phyloP scores from a whole-genome alignment of 2,888 invertebrate genomes.

The Platycheirus albimanus region DNA sequence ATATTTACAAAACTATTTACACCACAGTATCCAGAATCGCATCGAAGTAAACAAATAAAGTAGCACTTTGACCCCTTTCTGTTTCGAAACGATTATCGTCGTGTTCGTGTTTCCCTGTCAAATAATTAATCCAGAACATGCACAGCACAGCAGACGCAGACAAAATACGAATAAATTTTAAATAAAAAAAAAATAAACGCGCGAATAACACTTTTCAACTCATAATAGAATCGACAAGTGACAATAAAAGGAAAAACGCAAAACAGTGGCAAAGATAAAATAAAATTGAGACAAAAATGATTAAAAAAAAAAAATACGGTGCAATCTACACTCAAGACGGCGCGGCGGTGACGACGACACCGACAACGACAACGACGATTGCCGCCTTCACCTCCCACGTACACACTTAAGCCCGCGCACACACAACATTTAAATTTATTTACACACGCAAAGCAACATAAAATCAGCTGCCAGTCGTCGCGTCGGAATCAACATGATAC shows the following conservation, averaged over 20 bases:
- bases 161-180: not conserved
- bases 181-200: slow-evolving; percentile 15
- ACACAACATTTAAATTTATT: slow-evolving; percentile 55
- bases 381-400: slow-evolving; percentile 43
- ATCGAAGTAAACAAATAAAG: slow-evolving; percentile 2
- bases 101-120: slow-evolving; percentile 19
- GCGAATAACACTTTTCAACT: slow-evolving; percentile 50
- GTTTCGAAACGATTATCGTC: not conserved
- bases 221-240: slow-evolving; percentile 64
- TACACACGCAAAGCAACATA: slow-evolving; percentile 43
- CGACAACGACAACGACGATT: not conserved
- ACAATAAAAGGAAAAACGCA: slow-evolving; percentile 26
- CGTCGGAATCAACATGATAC: slow-evolving; percentile 22
- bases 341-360: no score
- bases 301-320: slow-evolving; percentile 13
- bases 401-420: slow-evolving; percentile 45
- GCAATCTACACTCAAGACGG: no score
- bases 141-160: not conserved
- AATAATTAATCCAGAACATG: slow-evolving; percentile 36
- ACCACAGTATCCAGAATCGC: not conserved
- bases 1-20: no score
- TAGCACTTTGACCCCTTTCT: slow-evolving; percentile 17
- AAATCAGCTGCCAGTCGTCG: slow-evolving; percentile 6
- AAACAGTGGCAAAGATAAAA: slow-evolving; percentile 3
- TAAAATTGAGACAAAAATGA: slow-evolving; percentile 3